Evolutionary conservation across 2,888 invertebrate species (phyloP), one percentile per base, ranked within the genome.

Genomic region (Sarcophaga caerulescens): DNA sequence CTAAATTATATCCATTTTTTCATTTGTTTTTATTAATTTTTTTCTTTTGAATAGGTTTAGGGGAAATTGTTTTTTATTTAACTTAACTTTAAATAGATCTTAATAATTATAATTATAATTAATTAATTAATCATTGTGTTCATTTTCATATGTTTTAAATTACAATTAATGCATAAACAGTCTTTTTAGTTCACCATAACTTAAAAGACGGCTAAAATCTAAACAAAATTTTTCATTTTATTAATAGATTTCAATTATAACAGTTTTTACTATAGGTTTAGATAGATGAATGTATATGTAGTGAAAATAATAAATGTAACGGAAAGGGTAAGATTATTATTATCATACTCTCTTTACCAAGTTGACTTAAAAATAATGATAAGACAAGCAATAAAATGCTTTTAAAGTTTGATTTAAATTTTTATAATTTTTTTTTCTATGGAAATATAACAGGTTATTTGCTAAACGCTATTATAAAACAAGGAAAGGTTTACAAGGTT

Each of bases 141-240:
- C 57, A 63, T 52, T 81, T 52, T 68, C 78, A 65, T 84, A 21
- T 81, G n/a, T 4, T 73, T 74, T 85, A 80, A 85, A 86, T 78
- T 82, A 59, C 85, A 87, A 84, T 89, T 90, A 92, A 92, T 90
- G 90, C 91, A 90, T 91, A 92, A 92, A 92, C 92, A 92, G 92
- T 92, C 92, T 92, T 92, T 76, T 90, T 89, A 92, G 92, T 92
- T 92, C 89, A 92, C 91, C 92, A 87, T 82, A 88, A 88, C 87
- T 88, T 85, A 89, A 89, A 89, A 89, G 89, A 88, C 89, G 81
- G 71, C 74, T 78, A 81, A 79, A 84, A 74, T 84, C 81, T 86
- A 86, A 86, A 81, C 70, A 78, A 86, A 70, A 57, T 57, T 57
- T 57, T 6, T 17, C 57, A 2, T 77, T 77, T 63, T 62, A 65